Base-by-base conservation (phyloP, 64 coral and sea anemone species). In the Porites lutea region DNA sequence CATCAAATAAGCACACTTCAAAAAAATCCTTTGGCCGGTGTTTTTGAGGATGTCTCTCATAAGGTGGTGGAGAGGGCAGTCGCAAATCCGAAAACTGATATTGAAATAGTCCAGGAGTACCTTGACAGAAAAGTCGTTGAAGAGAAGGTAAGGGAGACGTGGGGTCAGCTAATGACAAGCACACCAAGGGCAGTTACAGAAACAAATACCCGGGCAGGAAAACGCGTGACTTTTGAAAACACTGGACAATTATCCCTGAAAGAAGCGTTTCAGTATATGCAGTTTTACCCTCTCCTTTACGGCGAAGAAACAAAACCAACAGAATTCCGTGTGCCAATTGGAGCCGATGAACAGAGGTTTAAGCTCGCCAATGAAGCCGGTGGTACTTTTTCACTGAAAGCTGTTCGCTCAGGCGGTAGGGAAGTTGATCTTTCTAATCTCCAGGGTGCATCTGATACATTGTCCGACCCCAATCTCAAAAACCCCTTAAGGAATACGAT, bases 201-300 rank as follows among this genome's bases (percentile, higher is more conserved):
- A 88, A 88, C 2, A 22, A 58, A 14, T 53, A n/a, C 16, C 16
- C 19, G 66, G 4, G 57, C 19, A 12, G 52, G 43, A 74, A 88
- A 88, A 74, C 85, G 58, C 21, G 21, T 88, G 11, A 88, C 6
- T 5, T 88, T 88, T 88, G 85, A 74, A 73, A 88, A 54, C 73
- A 47, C 57, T 13, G 85, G 85, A 18, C 18, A 9, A 11, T 13
- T 88, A 43, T 21, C 68, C 4, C 43, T 88, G 13, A 88, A 88
- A 73, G 85, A 74, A 57, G 85, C 51, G 3, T 73, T 74, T n/a
- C 68, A 74, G 13, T 74, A 57, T 74, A 88, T 88, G 85, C 66
- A 88, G 58, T 88, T 15, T 47, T 88, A 88, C 47, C 85, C 85
- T 6, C 85, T 88, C n/a, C 85, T 88, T 58, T 88, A 74, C 54